Conservation (phyloP, 2,113 vertebrate species). For the Castor canadensis region DNA sequence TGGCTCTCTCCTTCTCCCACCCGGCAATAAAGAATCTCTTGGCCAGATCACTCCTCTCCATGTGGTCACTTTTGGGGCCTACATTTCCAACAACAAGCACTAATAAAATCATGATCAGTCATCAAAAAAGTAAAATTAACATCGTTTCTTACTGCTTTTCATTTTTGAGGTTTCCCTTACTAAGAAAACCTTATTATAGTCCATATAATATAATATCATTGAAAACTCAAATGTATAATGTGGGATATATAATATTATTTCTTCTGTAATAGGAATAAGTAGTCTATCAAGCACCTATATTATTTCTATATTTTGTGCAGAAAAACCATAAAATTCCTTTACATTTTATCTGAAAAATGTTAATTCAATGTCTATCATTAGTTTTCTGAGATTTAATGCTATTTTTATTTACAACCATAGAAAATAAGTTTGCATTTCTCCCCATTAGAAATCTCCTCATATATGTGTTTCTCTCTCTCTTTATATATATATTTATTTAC, state of each 20-base stretch:
- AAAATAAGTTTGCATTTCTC: not conserved
- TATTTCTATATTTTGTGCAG: not conserved
- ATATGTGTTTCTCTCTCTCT: too few relatives aligned
- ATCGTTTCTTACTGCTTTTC: not conserved
- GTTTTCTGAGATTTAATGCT: not conserved
- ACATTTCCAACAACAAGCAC: too few relatives aligned
- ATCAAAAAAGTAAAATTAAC: not conserved
- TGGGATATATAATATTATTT: too few relatives aligned
- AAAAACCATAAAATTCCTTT: not conserved
- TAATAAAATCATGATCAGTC: not conserved
- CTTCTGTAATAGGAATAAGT: too few relatives aligned
- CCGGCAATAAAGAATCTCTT: too few relatives aligned
- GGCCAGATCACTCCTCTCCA: too few relatives aligned
- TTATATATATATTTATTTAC: too few relatives aligned
- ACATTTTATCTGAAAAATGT: not conserved
- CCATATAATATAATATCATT: too few relatives aligned
- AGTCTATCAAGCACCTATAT: not conserved
- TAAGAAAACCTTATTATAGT: too few relatives aligned
- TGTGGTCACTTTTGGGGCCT: too few relatives aligned
- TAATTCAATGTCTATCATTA: not conserved
- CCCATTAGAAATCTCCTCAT: not conserved
- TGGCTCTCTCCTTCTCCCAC: too few relatives aligned
- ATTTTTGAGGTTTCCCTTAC: not conserved
- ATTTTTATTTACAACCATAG: not conserved
- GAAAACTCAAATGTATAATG: too few relatives aligned